Evolutionary conservation across 2,113 vertebrate genomes (phyloP).

Genomic region (Eudyptes chrysolophus): DNA sequence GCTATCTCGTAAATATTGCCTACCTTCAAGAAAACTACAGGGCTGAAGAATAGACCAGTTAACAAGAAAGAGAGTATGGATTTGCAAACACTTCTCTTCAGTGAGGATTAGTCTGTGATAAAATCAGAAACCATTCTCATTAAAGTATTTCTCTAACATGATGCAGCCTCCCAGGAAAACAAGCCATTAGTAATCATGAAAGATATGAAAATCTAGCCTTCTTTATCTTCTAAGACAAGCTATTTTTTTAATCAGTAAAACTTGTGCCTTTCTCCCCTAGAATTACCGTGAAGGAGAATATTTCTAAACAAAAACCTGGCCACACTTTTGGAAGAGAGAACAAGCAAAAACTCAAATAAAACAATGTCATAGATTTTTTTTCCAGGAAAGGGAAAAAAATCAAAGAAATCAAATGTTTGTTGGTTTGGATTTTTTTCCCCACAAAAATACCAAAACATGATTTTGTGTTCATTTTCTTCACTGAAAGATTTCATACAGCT

Average conservation of each 20-base stretch:
- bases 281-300: neutral
- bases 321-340: neutral
- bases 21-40: neutral
- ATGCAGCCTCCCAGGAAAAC: neutral
- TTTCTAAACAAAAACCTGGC: neutral
- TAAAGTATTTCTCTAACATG: neutral
- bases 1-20: neutral
- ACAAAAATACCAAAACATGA: accelerated
- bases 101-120: neutral
- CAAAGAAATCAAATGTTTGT: accelerated
- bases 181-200: neutral
- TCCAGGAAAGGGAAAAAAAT: neutral
- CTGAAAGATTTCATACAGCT: neutral
- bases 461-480: neutral
- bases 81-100: neutral
- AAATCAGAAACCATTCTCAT: neutral
- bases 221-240: neutral
- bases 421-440: accelerated
- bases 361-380: too few relatives aligned
- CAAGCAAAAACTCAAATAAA: neutral
- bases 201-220: neutral
- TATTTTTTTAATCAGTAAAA: neutral
- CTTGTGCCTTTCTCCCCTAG: neutral
- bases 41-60: neutral
- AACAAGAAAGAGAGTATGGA: neutral